Percentiles rank a stretch among this genome's conserved stretches.
These are phyloP conservation scores for Philypnodon macrostomus DNA, from an alignment of 2,797 vertebrate genomes.

Conservation along the genomic window DNA sequence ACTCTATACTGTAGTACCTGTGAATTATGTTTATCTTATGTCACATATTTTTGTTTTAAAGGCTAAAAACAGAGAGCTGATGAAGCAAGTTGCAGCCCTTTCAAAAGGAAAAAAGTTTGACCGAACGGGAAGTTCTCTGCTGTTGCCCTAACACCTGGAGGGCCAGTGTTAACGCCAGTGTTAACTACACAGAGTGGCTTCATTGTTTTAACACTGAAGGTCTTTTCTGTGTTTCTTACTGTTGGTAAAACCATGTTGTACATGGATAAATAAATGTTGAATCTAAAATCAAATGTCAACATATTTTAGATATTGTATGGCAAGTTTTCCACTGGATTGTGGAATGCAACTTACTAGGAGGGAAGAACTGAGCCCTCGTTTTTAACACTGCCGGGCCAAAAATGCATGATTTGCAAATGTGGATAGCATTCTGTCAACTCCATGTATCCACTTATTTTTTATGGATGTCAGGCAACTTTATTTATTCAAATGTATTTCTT, in stretches of 20 bases:
- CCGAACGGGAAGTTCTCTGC: conserved; percentile 89
- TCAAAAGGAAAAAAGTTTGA: conserved; percentile 99
- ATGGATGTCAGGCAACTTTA: conserved; percentile 71
- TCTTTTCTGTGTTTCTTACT: conserved; percentile 54
- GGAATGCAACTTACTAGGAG: conserved; percentile 38
- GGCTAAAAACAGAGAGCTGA: conserved; percentile 95
- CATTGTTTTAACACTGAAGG: conserved; percentile 81
- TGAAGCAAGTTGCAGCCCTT: conserved; percentile 97
- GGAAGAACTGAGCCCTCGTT: conserved; percentile 50
- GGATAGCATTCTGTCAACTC: conserved; percentile 58
- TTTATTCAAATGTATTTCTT: conserved; percentile 77
- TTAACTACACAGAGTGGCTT: conserved; percentile 59
- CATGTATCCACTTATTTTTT: conserved; percentile 59
- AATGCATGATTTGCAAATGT: conserved; percentile 60
- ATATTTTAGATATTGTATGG: conserved; percentile 65
- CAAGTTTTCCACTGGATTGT: conserved; percentile 55
- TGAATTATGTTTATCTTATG: not conserved
- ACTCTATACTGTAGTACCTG: not conserved
- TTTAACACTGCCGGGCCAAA: conserved; percentile 72
- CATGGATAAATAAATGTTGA: conserved; percentile 52
- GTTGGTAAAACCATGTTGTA: conserved; percentile 52
- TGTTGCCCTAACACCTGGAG: conserved; percentile 85
- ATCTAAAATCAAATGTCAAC: conserved; percentile 48
- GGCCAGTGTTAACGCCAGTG: too few species aligned
- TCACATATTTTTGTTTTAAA: conserved; percentile 56